phyloP scores from a whole-genome alignment of 1,140 invertebrate species.

The Drosophila bocqueti region DNA sequence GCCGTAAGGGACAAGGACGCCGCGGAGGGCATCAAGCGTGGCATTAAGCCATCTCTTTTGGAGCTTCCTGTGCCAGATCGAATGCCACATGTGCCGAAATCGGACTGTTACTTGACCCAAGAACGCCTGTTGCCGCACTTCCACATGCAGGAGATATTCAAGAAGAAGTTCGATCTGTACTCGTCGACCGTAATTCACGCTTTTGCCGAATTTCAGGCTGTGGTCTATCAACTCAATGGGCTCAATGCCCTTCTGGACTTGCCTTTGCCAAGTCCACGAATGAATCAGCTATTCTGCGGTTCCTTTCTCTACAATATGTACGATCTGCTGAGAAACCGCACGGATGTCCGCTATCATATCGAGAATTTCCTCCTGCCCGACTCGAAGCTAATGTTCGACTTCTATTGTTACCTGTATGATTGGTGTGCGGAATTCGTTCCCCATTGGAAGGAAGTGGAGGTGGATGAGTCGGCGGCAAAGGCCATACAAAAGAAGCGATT shows the following conservation, averaged over 20 bases:
- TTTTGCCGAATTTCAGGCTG: slow-evolving; percentile 91
- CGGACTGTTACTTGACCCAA: slow-evolving; percentile 88
- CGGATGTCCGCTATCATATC: slow-evolving; percentile 86
- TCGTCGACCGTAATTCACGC: slow-evolving; percentile 87
- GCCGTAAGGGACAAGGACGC: slow-evolving; percentile 61
- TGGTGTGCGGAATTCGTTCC: slow-evolving; percentile 72
- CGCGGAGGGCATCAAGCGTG: slow-evolving; percentile 57
- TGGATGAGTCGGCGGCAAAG: slow-evolving; percentile 35
- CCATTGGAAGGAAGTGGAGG: slow-evolving; percentile 56
- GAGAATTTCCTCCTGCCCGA: slow-evolving; percentile 85
- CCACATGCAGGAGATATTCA: slow-evolving; percentile 87
- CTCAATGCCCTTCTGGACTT: slow-evolving; percentile 88
- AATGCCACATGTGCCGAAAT: slow-evolving; percentile 85
- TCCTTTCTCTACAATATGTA: slow-evolving; percentile 91
- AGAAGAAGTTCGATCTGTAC: slow-evolving; percentile 87
- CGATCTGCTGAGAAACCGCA: slow-evolving; percentile 86
- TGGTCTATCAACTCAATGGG: slow-evolving; percentile 87
- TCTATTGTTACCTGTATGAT: slow-evolving; percentile 71
- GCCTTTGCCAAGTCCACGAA: slow-evolving; percentile 86
- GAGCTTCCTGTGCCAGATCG: slow-evolving; percentile 81
- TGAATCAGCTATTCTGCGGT: slow-evolving; percentile 89
- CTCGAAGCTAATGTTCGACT: slow-evolving; percentile 86
- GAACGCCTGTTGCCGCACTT: slow-evolving; percentile 88
- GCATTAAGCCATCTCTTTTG: slow-evolving; percentile 45
- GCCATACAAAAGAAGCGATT: slow-evolving; percentile 65